phyloP scores from a whole-genome alignment of 2,113 vertebrate species.

The Micromys minutus region DNA sequence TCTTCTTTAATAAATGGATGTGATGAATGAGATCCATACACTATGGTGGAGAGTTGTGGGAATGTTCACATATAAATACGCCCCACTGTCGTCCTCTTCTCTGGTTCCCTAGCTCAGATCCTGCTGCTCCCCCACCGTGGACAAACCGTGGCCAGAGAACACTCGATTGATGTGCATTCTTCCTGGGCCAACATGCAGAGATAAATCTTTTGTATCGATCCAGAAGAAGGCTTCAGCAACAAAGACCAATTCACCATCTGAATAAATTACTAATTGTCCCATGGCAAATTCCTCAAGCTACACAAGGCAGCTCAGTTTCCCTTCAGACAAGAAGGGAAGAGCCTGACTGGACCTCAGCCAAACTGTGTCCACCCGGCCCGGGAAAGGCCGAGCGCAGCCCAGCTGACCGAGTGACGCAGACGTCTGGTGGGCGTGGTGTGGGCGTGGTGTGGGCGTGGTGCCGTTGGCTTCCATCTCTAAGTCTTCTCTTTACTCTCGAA shows the following conservation, averaged over 20 bases:
- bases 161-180: background rate
- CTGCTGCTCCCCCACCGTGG: background rate
- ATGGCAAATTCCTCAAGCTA: slow-evolving; percentile 2
- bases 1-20: background rate
- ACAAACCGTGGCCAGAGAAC: background rate
- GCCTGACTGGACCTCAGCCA: background rate
- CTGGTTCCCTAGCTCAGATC: background rate
- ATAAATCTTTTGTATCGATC: slow-evolving; percentile 59
- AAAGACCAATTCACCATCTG: slow-evolving; percentile 62
- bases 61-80: background rate
- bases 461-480: background rate
- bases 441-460: background rate
- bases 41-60: background rate
- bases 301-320: slow-evolving; percentile 33
- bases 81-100: background rate
- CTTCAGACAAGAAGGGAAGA: background rate
- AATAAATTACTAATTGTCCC: slow-evolving; percentile 67
- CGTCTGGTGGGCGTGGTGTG: background rate
- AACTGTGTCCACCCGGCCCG: background rate
- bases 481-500: background rate
- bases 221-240: slow-evolving; percentile 27
- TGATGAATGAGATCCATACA: background rate
- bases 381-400: background rate
- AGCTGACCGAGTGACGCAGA: slow-evolving; percentile 44
- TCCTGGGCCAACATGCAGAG: background rate